Base-by-base conservation (phyloP, 2,797 vertebrate species). In the Sus cebifrons region DNA sequence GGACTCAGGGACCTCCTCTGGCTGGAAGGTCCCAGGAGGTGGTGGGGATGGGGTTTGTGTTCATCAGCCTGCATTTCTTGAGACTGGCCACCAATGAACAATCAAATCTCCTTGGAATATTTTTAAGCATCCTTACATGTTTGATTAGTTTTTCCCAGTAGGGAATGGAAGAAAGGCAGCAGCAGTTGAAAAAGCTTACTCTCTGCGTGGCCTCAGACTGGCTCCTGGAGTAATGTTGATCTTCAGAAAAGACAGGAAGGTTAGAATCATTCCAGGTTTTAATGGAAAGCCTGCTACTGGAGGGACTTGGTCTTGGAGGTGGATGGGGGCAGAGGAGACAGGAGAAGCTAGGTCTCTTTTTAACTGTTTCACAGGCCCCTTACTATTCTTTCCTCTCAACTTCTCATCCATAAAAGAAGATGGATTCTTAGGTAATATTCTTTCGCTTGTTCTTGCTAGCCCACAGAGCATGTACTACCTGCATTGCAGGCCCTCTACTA, bases 131-230 rank as follows among this genome's bases (percentile, higher is more conserved):
- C 67, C 40, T 54, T 32, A 36, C 6, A 2, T 70, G 64, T 89
- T 89, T 89, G 49, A 86, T 86, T 86, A 58, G n/a, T 78, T 91
- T 90, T 94, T 88, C 54, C 44, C 20, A 17, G 67, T 40, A 62
- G 62, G 60, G 29, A 84, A 77, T 58, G 17, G 79, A 78, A 78
- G 70, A 64, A 92, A 88, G n/a, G 52, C 29, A 75, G 12, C 49
- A 67, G 21, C 52, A 93, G 1, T 18, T 40, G 7, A 64, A 20
- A 81, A 64, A 56, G 11, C 49, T 65, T 27, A 5, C 25, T 73
- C 20, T 88, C 58, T 65, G 4, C 7, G 4, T 23, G 7, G 7
- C 21, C 83, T n/a, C 11, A 49, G 49, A 58, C 49, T 9, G 62
- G n/a, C 36, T 79, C 15, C 17, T 62, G 56, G 15, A 65, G 5